Base-by-base conservation (phyloP, 2,113 vertebrate genomes). In the Serinus canaria region DNA sequence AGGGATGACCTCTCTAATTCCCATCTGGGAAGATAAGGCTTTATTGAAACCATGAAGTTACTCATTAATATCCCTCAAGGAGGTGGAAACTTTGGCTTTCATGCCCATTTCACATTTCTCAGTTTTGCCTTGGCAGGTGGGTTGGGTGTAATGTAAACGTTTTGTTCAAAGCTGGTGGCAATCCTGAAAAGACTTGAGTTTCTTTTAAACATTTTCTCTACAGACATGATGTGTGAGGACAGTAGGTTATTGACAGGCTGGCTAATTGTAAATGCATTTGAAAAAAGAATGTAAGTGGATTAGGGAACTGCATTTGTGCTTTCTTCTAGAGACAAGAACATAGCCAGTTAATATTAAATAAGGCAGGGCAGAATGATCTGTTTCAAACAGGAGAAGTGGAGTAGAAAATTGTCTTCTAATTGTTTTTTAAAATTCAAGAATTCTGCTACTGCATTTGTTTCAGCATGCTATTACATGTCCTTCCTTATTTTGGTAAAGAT, bases 11-110 rank as follows among this genome's bases (percentile, higher is more conserved):
- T 92, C 81, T 93, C 41, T 68, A 64, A 68, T 89, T 95, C 60
- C 91, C 72, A 30, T 73, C 62, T 91, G 85, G 53, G 78, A 94
- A 94, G 92, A 94, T 93, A 95, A 94, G 85, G 41, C 70, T 44
- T 92, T 89, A 87, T 73, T 91, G 91, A 79, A 86, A 55, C 83
- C 80, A 11, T 94, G 41, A 78, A 88, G 91, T 97, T 96, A 90
- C 60, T 95, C 63, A 91, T 95, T 96, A 96, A 94, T 94, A 41
- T 76, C 85, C 90, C 39, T 87, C 80, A 93, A 89, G 91, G 78
- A 96, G 90, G 37, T 84, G 74, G 72, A 87, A 93, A 72, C 47
- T 94, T 90, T 73, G 89, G 37, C 60, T 63, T 93, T 89, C 4
- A 0, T 58, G 69, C 64, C 41, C 15, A 2, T 83, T 90, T 90